Evolutionary conservation across 2,888 invertebrate species (phyloP), one percentile per base, ranked within the genome.

Genomic region (Cephalotes varians): DNA sequence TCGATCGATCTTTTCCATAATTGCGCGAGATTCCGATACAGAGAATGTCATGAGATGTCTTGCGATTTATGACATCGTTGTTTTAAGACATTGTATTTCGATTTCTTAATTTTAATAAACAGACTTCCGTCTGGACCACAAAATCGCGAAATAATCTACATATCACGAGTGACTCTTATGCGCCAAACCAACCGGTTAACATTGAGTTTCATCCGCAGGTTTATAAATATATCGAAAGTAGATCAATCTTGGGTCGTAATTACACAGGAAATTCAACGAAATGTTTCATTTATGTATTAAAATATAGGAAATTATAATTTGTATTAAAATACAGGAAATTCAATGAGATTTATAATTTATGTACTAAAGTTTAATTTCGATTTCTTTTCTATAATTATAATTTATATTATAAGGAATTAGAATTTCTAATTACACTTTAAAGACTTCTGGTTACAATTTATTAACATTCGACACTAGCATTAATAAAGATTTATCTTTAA

Each of bases 161-260:
- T 60, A 34, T 86, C 72, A 64, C 67, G 28, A 77, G 62, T 81
- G 74, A 85, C 60, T 86, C 77, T 77, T 15, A 31, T 12, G n/a
- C 60, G 77, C 80, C 73, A 77, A 86, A 85, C 81, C 82, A 73
- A 40, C n/a, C n/a, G n/a, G 62, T 82, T 80, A 40, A 47, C 49
- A 56, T 85, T 58, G 40, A 10, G 72, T 80, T 84, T 65, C 74
- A 2, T 15, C 18, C n/a, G 34, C 7, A 21, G 9, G 31, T 81
- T 74, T 73, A 28, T 25, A 12, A 1, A 10, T 9, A n/a, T n/a
- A n/a, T n/a, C n/a, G n/a, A n/a, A n/a, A n/a, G n/a, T 72, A n/a
- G 31, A 56, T 72, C 7, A 12, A 28, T 58, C 28, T 56, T 34
- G n/a, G 21, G 4, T 58, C 31, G 6, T 67, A 49, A 49, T 31